A percentile compares a stretch with the other conserved stretches of the same genome.
Evolutionary conservation across 2,113 vertebrate species (phyloP).

Genomic region (Todiramphus chloris): DNA sequence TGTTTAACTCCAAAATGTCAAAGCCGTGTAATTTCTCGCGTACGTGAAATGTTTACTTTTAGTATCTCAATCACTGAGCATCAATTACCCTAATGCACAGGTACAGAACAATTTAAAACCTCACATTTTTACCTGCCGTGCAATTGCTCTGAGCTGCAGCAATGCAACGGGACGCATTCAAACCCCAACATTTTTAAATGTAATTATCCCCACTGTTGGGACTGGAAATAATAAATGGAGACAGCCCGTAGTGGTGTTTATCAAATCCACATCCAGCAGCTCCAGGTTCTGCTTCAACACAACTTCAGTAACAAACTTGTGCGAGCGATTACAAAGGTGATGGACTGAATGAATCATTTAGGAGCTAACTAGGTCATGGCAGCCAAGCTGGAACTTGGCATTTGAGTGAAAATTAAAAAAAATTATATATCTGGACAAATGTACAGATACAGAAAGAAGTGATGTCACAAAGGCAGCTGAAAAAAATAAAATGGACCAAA

Average conservation of each 20-base stretch:
- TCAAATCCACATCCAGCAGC: neutral
- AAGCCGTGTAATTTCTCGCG: neutral
- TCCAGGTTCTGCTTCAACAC: neutral
- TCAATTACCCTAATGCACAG: neutral
- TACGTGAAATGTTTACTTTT: neutral
- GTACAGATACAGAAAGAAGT: neutral
- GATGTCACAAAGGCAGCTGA: neutral
- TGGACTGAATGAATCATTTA: neutral
- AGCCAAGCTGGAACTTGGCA: neutral
- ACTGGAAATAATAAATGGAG: neutral
- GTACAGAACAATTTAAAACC: neutral
- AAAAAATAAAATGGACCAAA: neutral
- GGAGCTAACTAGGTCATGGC: rapidly evolving
- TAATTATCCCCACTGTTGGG: neutral
- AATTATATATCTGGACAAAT: neutral
- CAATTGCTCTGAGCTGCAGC: neutral
- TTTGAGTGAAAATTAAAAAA: neutral
- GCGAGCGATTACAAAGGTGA: neutral
- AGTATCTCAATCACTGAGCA: neutral
- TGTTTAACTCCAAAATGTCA: conserved; percentile 52
- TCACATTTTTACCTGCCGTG: neutral
- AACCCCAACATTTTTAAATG: neutral
- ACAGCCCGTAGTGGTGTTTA: neutral
- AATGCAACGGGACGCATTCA: neutral
- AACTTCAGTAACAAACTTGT: neutral